Evolutionary conservation across 2,888 invertebrate genomes (phyloP), one percentile per base, ranked within the genome.

Genomic region (Carabus problematicus): DNA sequence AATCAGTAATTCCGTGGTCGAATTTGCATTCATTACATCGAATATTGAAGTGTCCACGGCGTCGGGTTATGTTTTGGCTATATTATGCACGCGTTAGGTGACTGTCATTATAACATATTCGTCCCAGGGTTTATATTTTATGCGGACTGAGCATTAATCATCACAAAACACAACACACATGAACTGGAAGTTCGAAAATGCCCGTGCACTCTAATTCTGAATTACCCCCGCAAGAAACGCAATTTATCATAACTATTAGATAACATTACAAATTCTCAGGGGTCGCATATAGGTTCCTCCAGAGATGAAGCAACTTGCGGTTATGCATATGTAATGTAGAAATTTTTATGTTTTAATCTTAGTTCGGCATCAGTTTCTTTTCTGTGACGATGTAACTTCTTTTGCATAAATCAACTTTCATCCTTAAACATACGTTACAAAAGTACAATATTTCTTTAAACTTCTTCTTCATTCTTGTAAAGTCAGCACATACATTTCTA

Each of bases 291-390:
- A 42, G 54, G 64, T 64, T 64, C 49, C 39, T 9, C 14, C 6
- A 45, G 54, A 64, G 56, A 64, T 55, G 29, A 54, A 40, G 52
- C 40, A 19, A 54, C 55, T 43, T 16, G 40, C 9, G 41, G 42
- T 19, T 56, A 64, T 64, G 56, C 56, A 64, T 64, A 19, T 64
- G 55, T 64, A 64, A 56, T 64, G 47, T 56, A n/a, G 11, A 56
- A 2, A 12, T 62, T 56, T 64, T 64, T 56, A 64, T 56, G 56
- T 56, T 56, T 64, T 64, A 64, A 64, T 64, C 64, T 64, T 64
- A 29, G 47, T 64, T 64, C 54, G 43, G 29, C 64, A 56, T 64
- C 64, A 64, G 56, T 29, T 56, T 55, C 56, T 45, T 45, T n/a
- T 55, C 52, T 19, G 42, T 14, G 64, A n/a, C 47, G 18, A 29